Evolutionary conservation across 2,113 vertebrate species (phyloP).

Genomic region (Conger conger): DNA sequence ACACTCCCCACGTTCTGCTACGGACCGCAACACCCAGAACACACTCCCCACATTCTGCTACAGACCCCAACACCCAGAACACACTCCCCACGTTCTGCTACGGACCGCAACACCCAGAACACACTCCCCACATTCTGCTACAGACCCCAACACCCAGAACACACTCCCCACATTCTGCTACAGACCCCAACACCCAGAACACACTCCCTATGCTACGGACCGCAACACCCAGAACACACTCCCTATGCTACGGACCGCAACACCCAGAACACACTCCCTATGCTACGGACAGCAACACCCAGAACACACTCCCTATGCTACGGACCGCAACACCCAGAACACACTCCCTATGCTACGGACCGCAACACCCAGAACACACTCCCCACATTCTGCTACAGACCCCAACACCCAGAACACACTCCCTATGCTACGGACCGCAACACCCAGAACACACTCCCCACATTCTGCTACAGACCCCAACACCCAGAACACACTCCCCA

Average conservation of each 20-base stretch:
- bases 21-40: neutral
- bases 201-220: no score
- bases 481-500: no score
- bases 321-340: neutral
- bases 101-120: neutral
- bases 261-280: neutral
- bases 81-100: neutral
- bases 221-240: neutral
- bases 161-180: neutral
- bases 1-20: no score
- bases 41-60: neutral
- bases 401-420: no score
- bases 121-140: neutral
- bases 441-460: neutral
- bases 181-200: no score
- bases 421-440: no score
- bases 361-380: neutral
- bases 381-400: neutral
- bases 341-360: neutral
- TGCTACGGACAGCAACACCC: constrained; percentile 3
- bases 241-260: neutral
- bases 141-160: no score
- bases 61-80: no score
- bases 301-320: neutral
- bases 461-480: no score